phyloP scores from a whole-genome alignment of 2,888 invertebrate genomes.

The Holacanthella duospinosa region DNA sequence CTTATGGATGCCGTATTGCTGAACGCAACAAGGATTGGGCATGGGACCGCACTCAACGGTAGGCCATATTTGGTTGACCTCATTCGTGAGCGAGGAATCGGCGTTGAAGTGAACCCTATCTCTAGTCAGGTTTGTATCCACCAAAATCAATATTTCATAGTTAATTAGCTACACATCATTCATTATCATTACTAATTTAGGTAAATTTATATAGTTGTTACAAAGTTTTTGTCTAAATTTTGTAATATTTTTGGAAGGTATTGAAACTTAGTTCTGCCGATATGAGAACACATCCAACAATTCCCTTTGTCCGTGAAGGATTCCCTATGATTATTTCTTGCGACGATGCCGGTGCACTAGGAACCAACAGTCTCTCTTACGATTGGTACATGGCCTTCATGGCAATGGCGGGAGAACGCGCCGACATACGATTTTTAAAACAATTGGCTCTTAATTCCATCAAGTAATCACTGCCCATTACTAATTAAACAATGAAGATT shows the following conservation, averaged over 20 bases:
- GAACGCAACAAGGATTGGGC: slow-evolving; percentile 64
- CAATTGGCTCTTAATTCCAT: slow-evolving; percentile 64
- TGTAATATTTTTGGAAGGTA: slow-evolving; percentile 39
- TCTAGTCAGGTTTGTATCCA: slow-evolving; percentile 56
- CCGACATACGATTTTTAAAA: slow-evolving; percentile 61
- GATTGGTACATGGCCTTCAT: slow-evolving; percentile 70
- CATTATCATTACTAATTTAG: not conserved
- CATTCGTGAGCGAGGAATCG: slow-evolving; percentile 51
- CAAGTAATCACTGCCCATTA: slow-evolving; percentile 34
- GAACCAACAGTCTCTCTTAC: slow-evolving; percentile 57
- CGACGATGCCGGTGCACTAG: slow-evolving; percentile 57
- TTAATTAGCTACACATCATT: not conserved
- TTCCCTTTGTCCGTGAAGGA: slow-evolving; percentile 53
- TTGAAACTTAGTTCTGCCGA: slow-evolving; percentile 55
- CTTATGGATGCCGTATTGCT: slow-evolving; percentile 64
- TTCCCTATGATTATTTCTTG: slow-evolving; percentile 64
- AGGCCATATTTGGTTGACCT: slow-evolving; percentile 57
- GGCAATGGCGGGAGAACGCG: slow-evolving; percentile 56
- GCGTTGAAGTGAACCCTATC: slow-evolving; percentile 65
- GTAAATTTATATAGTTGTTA: not conserved
- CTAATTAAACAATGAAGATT: too few species aligned
- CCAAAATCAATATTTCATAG: not conserved
- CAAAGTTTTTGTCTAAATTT: not conserved
- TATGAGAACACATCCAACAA: slow-evolving; percentile 64
- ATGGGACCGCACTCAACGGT: slow-evolving; percentile 62